Percentiles rank a stretch among this genome's conserved stretches.
phyloP scores from a whole-genome alignment of 2,113 vertebrate species.

The Eptesicus fuscus region DNA sequence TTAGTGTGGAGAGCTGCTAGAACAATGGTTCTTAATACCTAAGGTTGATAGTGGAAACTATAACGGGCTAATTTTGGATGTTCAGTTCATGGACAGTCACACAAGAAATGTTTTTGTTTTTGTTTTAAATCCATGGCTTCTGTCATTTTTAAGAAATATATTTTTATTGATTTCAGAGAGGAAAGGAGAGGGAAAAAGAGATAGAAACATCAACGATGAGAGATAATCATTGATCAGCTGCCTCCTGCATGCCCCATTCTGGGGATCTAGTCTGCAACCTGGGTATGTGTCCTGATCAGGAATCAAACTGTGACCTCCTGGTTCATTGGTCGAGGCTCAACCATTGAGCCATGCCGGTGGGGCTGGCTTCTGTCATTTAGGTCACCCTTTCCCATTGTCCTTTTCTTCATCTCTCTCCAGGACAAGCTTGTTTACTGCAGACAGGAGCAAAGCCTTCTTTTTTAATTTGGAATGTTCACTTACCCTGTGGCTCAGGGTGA shows the following conservation, averaged over 20 bases:
- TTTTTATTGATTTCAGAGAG: too few relatives aligned
- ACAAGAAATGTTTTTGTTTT: not conserved
- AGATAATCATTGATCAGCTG: too few relatives aligned
- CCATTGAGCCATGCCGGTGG: too few relatives aligned
- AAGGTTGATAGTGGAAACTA: not conserved
- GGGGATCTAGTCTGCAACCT: too few relatives aligned
- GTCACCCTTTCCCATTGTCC: not conserved
- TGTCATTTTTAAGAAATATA: not conserved
- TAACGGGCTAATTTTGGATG: not conserved
- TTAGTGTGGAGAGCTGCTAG: not conserved
- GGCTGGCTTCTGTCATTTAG: not conserved
- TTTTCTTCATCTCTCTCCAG: constrained; percentile 11
- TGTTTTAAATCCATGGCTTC: not conserved
- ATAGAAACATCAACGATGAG: too few relatives aligned
- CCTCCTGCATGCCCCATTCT: too few relatives aligned
- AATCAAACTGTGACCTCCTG: too few relatives aligned
- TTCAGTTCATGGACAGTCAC: not conserved
- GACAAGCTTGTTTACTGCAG: constrained; percentile 35
- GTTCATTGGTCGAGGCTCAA: too few relatives aligned
- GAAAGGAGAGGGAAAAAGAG: too few relatives aligned
- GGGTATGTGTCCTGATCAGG: too few relatives aligned
- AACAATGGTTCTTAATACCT: not conserved
- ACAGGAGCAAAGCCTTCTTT: not conserved
- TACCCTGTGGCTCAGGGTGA: not conserved
- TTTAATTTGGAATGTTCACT: constrained; percentile 33